These are phyloP conservation scores for Ceyx cyanopectus DNA, from an alignment of 2,113 vertebrate species.

Conservation along the genomic window DNA sequence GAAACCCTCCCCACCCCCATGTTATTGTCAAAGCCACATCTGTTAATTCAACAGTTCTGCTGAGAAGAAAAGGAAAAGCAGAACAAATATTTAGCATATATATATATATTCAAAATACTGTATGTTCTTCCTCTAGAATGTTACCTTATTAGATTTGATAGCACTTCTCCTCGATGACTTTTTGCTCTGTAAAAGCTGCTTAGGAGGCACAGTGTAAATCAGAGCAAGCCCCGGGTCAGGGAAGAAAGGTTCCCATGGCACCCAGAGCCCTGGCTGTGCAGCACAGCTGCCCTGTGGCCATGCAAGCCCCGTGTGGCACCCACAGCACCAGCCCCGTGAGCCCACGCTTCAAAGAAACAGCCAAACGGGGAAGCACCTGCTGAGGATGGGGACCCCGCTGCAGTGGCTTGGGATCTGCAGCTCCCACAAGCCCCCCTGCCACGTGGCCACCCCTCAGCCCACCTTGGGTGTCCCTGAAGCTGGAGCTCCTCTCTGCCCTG, in stretches of 20 bases:
- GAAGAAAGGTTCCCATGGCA: not conserved
- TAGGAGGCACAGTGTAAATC: not conserved
- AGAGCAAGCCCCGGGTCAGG: not conserved
- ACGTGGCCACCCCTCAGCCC: not conserved
- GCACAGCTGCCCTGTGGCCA: not conserved
- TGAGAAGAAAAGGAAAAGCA: not conserved
- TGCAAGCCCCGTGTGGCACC: not conserved
- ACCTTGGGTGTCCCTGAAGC: not conserved
- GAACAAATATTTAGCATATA: not conserved
- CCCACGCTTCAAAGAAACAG: not conserved
- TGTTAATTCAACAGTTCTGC: not conserved
- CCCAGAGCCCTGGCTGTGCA: not conserved
- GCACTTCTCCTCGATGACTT: not conserved
- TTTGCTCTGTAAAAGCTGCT: not conserved
- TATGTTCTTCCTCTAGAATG: not conserved
- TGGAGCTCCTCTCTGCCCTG: not conserved
- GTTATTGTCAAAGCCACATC: not conserved
- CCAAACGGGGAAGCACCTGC: not conserved
- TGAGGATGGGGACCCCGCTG: no score
- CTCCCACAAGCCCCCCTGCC: not conserved
- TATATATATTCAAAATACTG: not conserved
- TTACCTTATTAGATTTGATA: not conserved
- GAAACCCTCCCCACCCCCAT: not conserved
- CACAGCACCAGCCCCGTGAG: accelerated
- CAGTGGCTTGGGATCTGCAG: not conserved